A percentile compares a stretch with the other conserved stretches of the same genome.
Evolutionary conservation across 2,113 vertebrate species (phyloP).

Genomic region (Beaufortia kweichowensis): DNA sequence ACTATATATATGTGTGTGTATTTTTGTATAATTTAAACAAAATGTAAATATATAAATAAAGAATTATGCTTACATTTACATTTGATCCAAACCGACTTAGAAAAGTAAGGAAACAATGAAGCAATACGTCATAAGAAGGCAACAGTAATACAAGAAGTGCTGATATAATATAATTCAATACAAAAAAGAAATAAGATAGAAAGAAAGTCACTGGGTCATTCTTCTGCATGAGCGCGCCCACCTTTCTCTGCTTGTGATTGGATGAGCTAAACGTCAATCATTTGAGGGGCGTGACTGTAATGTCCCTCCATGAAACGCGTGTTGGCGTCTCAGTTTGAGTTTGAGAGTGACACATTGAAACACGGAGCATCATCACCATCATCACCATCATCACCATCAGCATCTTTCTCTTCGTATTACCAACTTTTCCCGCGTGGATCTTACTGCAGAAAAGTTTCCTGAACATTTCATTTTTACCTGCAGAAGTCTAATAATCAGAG

Average conservation of each 20-base stretch:
- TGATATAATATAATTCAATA: too few species aligned
- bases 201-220: too few species aligned
- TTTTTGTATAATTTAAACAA: too few species aligned
- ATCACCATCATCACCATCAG: background rate
- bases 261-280: slow-evolving; percentile 69
- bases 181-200: too few species aligned
- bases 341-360: slow-evolving; percentile 36
- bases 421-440: background rate
- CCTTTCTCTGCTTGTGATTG: slow-evolving; percentile 65
- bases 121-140: too few species aligned
- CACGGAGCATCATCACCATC: background rate
- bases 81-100: too few species aligned
- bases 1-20: too few species aligned
- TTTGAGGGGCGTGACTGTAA: slow-evolving; percentile 61
- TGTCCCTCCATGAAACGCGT: slow-evolving; percentile 72
- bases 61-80: too few species aligned
- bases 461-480: background rate
- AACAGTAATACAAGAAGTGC: too few species aligned
- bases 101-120: too few species aligned
- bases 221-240: background rate
- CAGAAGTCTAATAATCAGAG: background rate
- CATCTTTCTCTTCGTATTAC: background rate
- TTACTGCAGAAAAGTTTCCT: background rate
- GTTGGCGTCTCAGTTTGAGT: slow-evolving; percentile 66
- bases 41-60: too few species aligned